A percentile compares a stretch with the other conserved stretches of the same genome.
These are phyloP conservation scores for Zoanthus sansibaricus DNA, from an alignment of 92 coral and sea anemone genomes.

Conservation along the genomic window DNA sequence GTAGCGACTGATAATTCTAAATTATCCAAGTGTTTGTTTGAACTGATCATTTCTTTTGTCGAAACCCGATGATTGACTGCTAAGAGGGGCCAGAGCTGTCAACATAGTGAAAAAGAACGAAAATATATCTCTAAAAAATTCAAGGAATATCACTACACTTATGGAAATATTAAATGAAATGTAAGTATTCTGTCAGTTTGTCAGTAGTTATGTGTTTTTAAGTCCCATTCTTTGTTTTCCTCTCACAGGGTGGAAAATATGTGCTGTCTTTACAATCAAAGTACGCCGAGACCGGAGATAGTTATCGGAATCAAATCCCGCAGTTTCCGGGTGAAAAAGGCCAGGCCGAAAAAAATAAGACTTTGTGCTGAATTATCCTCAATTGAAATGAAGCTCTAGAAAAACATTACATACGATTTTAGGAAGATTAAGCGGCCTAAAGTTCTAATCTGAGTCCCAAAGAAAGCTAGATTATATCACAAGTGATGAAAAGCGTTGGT, in stretches of 20 bases:
- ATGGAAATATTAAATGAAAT: neutral
- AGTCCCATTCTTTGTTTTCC: conserved; percentile 29
- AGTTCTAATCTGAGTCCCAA: neutral
- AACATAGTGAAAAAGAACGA: conserved; percentile 16
- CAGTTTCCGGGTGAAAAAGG: conserved; percentile 72
- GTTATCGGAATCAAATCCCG: conserved; percentile 35
- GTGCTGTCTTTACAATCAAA: conserved; percentile 13
- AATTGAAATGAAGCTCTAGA: conserved; percentile 45
- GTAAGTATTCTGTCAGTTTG: neutral
- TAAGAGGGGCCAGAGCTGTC: conserved; percentile 37
- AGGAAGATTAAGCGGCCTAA: neutral
- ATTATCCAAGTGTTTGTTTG: neutral
- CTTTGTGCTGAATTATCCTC: conserved; percentile 26
- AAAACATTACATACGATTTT: neutral
- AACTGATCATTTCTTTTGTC: conserved; percentile 24
- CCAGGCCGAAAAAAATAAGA: conserved; percentile 55
- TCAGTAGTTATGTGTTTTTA: neutral
- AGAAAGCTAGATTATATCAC: neutral
- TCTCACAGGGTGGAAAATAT: conserved; percentile 19
- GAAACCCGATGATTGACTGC: conserved; percentile 45
- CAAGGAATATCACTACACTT: conserved; percentile 11
- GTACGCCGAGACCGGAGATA: conserved; percentile 39
- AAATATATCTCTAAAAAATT: neutral
- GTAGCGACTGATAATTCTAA: neutral
- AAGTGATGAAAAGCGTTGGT: neutral